Evolutionary conservation across 2,113 vertebrate genomes (phyloP).

Genomic region (Holacanthus passer): DNA sequence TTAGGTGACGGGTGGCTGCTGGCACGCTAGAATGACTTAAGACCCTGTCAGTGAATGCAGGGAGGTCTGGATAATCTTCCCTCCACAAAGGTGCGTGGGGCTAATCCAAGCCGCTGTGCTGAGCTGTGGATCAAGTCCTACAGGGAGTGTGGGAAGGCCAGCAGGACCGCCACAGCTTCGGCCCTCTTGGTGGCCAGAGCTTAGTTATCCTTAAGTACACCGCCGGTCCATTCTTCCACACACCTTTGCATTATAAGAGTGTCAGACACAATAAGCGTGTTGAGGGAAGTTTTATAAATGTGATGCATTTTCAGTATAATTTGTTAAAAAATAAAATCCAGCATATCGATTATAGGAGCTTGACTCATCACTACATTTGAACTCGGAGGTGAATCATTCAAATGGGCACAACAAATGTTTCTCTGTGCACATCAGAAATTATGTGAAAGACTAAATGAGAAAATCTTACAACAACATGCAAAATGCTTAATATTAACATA

Average conservation of each 20-base stretch:
- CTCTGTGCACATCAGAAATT: not conserved
- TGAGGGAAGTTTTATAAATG: conserved; percentile 1
- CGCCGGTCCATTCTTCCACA: conserved; percentile 53
- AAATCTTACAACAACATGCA: not conserved
- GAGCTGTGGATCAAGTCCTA: conserved; percentile 81
- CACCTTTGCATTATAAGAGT: conserved; percentile 48
- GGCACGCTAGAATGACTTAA: conserved; percentile 83
- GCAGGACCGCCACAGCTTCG: conserved; percentile 60
- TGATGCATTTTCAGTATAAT: conserved; percentile 7
- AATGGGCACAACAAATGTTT: not conserved
- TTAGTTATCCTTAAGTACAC: conserved; percentile 62
- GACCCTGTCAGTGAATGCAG: conserved; percentile 83
- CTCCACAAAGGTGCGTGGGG: conserved; percentile 84
- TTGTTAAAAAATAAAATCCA: conserved; percentile 11
- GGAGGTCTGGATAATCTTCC: conserved; percentile 86
- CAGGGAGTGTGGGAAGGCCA: conserved; percentile 85
- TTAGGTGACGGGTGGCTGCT: conserved; percentile 79
- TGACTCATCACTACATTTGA: not conserved
- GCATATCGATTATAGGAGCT: not conserved
- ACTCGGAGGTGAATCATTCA: not conserved
- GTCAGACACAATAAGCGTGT: not conserved
- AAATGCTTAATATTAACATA: not conserved
- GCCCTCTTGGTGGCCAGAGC: conserved; percentile 72
- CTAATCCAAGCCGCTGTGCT: conserved; percentile 82
- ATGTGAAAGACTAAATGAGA: not conserved